Evolutionary conservation across 1,140 invertebrate species (phyloP).

Genomic region (Tetramorium parvispinum): DNA sequence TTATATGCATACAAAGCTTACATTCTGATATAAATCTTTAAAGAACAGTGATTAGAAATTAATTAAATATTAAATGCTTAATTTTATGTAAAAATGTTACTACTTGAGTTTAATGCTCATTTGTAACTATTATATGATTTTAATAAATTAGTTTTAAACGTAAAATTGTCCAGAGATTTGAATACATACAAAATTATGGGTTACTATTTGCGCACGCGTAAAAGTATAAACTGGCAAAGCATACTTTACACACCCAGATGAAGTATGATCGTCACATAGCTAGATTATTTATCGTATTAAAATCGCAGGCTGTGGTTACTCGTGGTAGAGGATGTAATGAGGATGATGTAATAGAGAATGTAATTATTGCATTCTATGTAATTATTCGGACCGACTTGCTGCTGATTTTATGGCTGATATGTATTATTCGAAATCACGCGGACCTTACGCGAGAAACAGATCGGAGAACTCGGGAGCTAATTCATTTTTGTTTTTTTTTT

Average conservation of each 20-base stretch:
- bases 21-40: background rate
- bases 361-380: conserved; percentile 26
- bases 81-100: background rate
- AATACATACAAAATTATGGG: conserved; percentile 19
- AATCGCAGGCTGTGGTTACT: conserved; percentile 32
- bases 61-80: conserved; percentile 20
- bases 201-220: conserved; percentile 40
- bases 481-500: conserved; percentile 65
- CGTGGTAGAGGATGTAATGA: background rate
- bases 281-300: conserved; percentile 39
- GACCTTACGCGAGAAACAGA: conserved; percentile 49
- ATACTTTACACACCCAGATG: conserved; percentile 60
- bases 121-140: background rate
- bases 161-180: background rate
- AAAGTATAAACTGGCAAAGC: conserved; percentile 65
- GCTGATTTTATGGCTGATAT: conserved; percentile 3
- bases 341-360: background rate
- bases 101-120: background rate
- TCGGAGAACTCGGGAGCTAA: conserved; percentile 49
- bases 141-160: conserved; percentile 22
- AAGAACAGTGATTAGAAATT: background rate
- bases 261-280: conserved; percentile 52
- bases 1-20: background rate
- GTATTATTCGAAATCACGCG: conserved; percentile 18
- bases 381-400: background rate